Conservation (phyloP, 2,888 invertebrate genomes). For the Cantharis lateralis region DNA sequence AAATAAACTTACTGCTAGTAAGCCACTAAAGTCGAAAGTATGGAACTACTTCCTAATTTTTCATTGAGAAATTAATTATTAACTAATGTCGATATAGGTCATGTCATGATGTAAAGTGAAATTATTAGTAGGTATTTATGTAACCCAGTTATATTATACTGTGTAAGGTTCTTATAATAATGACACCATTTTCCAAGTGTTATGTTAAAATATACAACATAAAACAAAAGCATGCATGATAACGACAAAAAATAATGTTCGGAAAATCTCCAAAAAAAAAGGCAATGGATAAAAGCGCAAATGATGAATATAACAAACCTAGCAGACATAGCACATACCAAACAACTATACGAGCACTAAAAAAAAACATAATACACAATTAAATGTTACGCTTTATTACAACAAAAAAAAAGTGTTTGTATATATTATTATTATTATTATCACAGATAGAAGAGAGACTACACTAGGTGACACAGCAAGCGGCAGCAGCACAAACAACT, state of each 20-base stretch:
- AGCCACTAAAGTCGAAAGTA: background rate
- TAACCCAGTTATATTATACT: background rate
- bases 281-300: constrained; percentile 4
- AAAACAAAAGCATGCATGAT: background rate
- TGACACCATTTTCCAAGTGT: background rate
- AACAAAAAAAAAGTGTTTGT: constrained; percentile 8
- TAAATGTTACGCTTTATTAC: constrained; percentile 26
- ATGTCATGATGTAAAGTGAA: background rate
- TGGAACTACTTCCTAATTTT: background rate
- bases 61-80: background rate
- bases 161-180: background rate
- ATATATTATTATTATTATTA: constrained; percentile 16
- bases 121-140: background rate
- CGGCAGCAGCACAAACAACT: constrained; percentile 37
- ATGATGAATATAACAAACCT: background rate
- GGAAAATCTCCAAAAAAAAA: background rate
- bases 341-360: constrained; percentile 9
- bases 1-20: background rate
- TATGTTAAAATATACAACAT: background rate
- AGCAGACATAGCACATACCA: constrained; percentile 1
- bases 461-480: constrained; percentile 27
- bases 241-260: background rate
- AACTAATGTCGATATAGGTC: background rate
- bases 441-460: constrained; percentile 22
- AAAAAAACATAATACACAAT: constrained; percentile 19